Evolutionary conservation across 2,888 invertebrate species (phyloP).

Genomic region (Nemapogon koenigi): DNA sequence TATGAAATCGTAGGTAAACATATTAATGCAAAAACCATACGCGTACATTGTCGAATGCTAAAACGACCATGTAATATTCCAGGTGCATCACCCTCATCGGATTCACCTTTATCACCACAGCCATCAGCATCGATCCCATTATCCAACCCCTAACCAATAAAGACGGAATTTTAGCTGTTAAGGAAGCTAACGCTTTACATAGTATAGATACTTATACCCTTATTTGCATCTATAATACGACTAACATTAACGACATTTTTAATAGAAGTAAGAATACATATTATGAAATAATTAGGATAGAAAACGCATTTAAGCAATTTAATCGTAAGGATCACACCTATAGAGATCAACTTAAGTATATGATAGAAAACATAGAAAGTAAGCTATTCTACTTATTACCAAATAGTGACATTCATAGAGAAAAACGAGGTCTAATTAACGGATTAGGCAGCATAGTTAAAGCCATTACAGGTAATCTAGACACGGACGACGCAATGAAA

Average conservation of each 20-base stretch:
- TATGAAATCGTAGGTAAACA: conserved; percentile 1
- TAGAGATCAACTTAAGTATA: conserved; percentile 4
- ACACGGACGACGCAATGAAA: neutral
- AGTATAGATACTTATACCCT: conserved; percentile 2
- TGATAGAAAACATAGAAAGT: conserved; percentile 8
- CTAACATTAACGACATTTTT: neutral
- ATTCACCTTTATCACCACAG: neutral
- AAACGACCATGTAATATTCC: conserved; percentile 1
- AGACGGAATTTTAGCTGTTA: conserved; percentile 3
- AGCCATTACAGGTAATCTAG: conserved; percentile 3
- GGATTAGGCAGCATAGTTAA: conserved; percentile 3
- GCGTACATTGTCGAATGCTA: conserved; percentile 2
- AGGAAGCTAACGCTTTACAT: neutral
- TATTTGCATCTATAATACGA: conserved; percentile 2
- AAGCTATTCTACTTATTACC: conserved; percentile 1
- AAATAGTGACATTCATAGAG: neutral
- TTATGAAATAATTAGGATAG: neutral
- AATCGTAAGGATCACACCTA: neutral
- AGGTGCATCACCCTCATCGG: conserved; percentile 2
- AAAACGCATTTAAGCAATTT: neutral
- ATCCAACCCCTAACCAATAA: neutral
- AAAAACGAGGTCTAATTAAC: conserved; percentile 3
- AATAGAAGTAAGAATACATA: conserved; percentile 1
- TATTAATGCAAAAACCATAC: conserved; percentile 3
- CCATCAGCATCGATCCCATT: neutral